Evolutionary conservation across 2,888 invertebrate genomes (phyloP), one percentile per base, ranked within the genome.

Genomic region (Abrostola triplasia): DNA sequence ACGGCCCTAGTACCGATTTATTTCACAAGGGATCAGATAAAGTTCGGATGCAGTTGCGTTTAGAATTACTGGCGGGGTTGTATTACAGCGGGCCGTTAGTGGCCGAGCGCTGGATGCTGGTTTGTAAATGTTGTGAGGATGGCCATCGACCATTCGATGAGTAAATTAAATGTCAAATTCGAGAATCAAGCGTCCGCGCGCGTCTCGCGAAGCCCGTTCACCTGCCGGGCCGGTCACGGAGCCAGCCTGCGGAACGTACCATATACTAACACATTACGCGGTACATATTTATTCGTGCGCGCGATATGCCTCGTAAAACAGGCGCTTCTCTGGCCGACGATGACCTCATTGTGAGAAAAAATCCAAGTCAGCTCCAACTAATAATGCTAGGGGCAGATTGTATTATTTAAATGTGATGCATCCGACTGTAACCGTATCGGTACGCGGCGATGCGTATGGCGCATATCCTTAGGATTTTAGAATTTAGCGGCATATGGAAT

Each of bases 101-200:
- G 73, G 73, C 76, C 76, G 79, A 77, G 78, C 81, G 75, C 75
- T 77, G 77, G 73, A 80, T 72, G 86, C 75, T 76, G 65, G 83
- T 93, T 93, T 88, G 92, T 91, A 89, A 92, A 92, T 91, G 91
- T 92, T 92, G 84, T 90, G 86, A 87, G 83, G 82, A 83, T 84
- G 84, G 80, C 78, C 78, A 73, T 69, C 64, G 77, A 79, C 77
- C 74, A 78, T 73, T 81, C 80, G 83, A 86, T 77, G 84, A 81
- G 82, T 86, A 81, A 86, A 85, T 83, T 82, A 83, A 85, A 84
- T 81, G 73, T 83, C 78, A 84, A 83, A 83, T 84, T 82, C 77
- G 74, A 86, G 88, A 83, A 85, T 84, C 71, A 82, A 87, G 81
- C 75, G 79, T 68, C 60, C 78, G 73, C 66, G 61, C 59, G 63